These are phyloP conservation scores for Pogonognathellus flavescens DNA, from an alignment of 1,140 invertebrate genomes.

Conservation along the genomic window DNA sequence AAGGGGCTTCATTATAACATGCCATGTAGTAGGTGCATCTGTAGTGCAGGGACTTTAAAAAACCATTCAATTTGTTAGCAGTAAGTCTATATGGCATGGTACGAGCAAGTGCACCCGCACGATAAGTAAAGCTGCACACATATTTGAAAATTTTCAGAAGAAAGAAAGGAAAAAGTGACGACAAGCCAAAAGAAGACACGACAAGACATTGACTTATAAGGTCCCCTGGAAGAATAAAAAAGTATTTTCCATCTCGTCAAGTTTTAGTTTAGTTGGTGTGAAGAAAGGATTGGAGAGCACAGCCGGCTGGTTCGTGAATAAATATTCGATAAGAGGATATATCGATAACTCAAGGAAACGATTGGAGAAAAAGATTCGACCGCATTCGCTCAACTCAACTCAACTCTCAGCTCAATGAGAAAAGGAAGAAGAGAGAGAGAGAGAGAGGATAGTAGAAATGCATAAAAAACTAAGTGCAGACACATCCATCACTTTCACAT, in stretches of 20 bases:
- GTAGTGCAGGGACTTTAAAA: too few relatives aligned
- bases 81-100: neutral
- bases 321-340: conserved; percentile 49
- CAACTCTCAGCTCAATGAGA: neutral
- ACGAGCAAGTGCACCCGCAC: neutral
- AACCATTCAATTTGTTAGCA: neutral
- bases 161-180: conserved; percentile 24
- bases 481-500: conserved; percentile 45
- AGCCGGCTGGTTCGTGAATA: conserved; percentile 43
- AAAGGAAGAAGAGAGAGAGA: neutral
- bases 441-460: conserved; percentile 20
- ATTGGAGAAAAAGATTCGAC: conserved; percentile 41
- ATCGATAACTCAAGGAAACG: conserved; percentile 46
- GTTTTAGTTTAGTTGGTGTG: conserved; percentile 24
- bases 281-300: conserved; percentile 17
- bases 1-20: too few relatives aligned
- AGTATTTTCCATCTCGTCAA: conserved; percentile 48
- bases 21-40: too few relatives aligned
- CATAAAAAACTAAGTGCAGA: conserved; percentile 49
- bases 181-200: conserved; percentile 45
- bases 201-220: conserved; percentile 48
- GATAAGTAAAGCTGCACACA: neutral
- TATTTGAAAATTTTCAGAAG: neutral
- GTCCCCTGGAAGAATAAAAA: conserved; percentile 22
- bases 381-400: conserved; percentile 24